A percentile compares a stretch with the other conserved stretches of the same genome.
Evolutionary conservation across 2,888 invertebrate species (phyloP).

Genomic region (Lasioglossum leucozonium): DNA sequence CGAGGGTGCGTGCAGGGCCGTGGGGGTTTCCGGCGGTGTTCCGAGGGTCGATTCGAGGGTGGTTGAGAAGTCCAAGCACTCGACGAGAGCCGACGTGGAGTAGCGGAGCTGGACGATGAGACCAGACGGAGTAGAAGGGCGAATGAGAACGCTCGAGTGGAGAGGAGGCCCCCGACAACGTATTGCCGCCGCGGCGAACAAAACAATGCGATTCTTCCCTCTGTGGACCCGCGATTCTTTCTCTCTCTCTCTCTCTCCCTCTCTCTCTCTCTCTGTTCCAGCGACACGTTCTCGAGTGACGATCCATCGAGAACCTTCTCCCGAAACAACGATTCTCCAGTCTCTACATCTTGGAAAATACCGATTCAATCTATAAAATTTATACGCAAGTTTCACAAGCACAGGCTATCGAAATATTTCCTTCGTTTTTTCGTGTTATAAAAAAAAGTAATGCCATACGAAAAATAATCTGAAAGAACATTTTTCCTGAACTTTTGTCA

Average conservation of each 20-base stretch:
- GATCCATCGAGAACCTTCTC: slow-evolving; percentile 1
- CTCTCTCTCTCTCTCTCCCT: not conserved
- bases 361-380: not conserved
- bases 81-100: slow-evolving; percentile 73
- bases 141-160: slow-evolving; percentile 81
- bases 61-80: slow-evolving; percentile 79
- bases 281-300: slow-evolving; percentile 4
- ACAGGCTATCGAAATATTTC: not conserved
- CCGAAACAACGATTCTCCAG: not conserved
- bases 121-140: slow-evolving; percentile 71
- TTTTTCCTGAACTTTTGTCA: too few species aligned
- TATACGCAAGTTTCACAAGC: not conserved
- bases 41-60: slow-evolving; percentile 75
- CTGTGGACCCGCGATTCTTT: slow-evolving; percentile 9
- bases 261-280: not conserved
- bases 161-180: slow-evolving; percentile 83
- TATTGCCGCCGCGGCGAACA: slow-evolving; percentile 79
- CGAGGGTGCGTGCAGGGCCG: slow-evolving; percentile 63
- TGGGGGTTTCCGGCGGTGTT: slow-evolving; percentile 58
- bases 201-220: slow-evolving; percentile 76
- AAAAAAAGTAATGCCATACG: not conserved
- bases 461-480: not conserved
- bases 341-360: not conserved
- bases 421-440: not conserved
- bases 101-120: slow-evolving; percentile 63